These are phyloP conservation scores for Simalia tracyae DNA, from an alignment of 2,797 vertebrate genomes.

Conservation along the genomic window DNA sequence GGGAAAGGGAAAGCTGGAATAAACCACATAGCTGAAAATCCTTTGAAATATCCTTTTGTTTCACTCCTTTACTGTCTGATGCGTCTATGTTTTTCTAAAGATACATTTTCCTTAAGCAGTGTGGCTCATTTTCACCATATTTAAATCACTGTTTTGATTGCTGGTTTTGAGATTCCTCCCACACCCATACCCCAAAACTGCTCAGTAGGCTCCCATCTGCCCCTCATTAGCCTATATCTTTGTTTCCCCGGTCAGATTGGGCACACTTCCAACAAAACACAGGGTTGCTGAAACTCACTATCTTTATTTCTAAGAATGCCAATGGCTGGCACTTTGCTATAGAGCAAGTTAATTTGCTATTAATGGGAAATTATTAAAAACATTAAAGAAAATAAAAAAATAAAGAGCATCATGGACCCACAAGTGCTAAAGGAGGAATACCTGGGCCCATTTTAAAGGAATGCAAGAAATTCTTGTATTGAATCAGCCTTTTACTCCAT, in stretches of 20 bases:
- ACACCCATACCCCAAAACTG: constrained; percentile 17
- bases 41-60: neutral
- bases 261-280: neutral
- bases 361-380: neutral
- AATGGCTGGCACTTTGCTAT: neutral
- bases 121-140: neutral
- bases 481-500: neutral
- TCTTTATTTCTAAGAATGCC: neutral
- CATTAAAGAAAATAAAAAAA: neutral
- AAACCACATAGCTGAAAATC: neutral
- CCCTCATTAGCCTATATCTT: neutral
- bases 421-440: neutral
- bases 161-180: constrained; percentile 6
- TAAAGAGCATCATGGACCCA: neutral
- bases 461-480: neutral
- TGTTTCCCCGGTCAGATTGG: neutral
- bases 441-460: neutral
- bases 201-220: neutral
- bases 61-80: neutral
- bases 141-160: neutral
- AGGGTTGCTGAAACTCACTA: neutral
- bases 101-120: constrained; percentile 32
- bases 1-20: neutral
- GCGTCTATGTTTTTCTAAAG: neutral
- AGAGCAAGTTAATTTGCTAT: neutral